Conservation (phyloP, 2,888 invertebrate genomes). For the Drosophila cognata region DNA sequence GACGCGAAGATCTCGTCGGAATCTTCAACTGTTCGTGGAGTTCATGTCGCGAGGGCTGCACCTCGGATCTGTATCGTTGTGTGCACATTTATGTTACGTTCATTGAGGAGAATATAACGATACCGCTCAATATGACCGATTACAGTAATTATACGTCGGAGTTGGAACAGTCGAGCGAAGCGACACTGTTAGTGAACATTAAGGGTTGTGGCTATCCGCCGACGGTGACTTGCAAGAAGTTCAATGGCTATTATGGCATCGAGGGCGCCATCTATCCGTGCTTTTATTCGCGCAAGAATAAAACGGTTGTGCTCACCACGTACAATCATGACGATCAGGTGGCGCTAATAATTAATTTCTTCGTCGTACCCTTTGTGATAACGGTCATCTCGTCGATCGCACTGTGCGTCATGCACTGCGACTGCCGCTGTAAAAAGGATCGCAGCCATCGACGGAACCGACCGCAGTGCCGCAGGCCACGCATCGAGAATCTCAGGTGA, state of each 20-base stretch:
- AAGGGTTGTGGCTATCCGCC: conserved; percentile 97
- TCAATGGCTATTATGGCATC: conserved; percentile 90
- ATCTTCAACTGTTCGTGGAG: conserved; percentile 96
- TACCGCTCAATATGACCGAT: conserved; percentile 85
- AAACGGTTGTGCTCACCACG: conserved; percentile 92
- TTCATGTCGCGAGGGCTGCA: conserved; percentile 95
- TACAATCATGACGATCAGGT: conserved; percentile 94
- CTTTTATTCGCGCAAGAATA: conserved; percentile 94
- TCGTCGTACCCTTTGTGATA: conserved; percentile 93
- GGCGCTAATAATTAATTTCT: conserved; percentile 92
- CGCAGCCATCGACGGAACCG: conserved; percentile 88
- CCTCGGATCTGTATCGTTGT: conserved; percentile 90
- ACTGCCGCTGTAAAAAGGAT: conserved; percentile 90
- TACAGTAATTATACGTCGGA: conserved; percentile 84
- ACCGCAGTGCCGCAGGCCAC: conserved; percentile 86
- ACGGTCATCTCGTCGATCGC: conserved; percentile 94
- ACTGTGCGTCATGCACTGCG: conserved; percentile 94
- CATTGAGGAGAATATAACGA: conserved; percentile 85
- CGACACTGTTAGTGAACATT: conserved; percentile 91
- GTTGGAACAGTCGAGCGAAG: conserved; percentile 85
- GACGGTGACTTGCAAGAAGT: conserved; percentile 92
- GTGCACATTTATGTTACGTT: conserved; percentile 88
- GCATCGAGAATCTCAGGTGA: conserved; percentile 87
- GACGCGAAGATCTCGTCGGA: conserved; percentile 93
- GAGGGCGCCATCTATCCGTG: conserved; percentile 92